Evolutionary conservation across 1,140 invertebrate genomes (phyloP).

Genomic region (Paraescarpia echinospica): DNA sequence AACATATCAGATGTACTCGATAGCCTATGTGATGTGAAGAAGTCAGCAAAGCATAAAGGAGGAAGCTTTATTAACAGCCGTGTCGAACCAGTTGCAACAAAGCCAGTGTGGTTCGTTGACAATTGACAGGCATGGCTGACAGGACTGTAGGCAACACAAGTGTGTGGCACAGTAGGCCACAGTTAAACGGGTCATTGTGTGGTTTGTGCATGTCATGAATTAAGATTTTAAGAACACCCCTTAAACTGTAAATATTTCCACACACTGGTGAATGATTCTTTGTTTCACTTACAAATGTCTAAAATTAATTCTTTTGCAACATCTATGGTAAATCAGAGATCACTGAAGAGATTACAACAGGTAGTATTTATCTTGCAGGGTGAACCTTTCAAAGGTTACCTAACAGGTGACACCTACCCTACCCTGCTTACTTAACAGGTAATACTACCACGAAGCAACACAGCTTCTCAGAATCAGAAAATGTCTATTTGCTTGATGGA

Average conservation of each 20-base stretch:
- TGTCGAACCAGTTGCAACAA: neutral
- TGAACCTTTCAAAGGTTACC: no score
- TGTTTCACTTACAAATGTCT: neutral
- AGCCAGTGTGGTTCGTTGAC: neutral
- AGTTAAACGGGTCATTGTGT: neutral
- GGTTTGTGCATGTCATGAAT: neutral
- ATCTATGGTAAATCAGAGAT: no score
- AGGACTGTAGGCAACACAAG: neutral
- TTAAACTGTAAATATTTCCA: neutral
- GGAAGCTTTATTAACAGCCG: neutral
- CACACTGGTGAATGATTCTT: neutral
- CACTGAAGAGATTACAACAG: no score
- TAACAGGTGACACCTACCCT: no score
- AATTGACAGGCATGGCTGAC: neutral
- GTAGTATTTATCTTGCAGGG: no score
- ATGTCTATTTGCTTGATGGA: no score
- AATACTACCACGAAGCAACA: no score
- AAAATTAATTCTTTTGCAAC: neutral
- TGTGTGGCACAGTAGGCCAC: neutral
- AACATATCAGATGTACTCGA: constrained; percentile 1
- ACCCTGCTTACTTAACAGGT: no score
- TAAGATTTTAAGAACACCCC: neutral
- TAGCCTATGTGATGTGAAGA: neutral
- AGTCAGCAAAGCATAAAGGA: neutral
- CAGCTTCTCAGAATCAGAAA: no score